Conservation (phyloP, 2,113 vertebrate genomes). For the Thermophis baileyi region DNA sequence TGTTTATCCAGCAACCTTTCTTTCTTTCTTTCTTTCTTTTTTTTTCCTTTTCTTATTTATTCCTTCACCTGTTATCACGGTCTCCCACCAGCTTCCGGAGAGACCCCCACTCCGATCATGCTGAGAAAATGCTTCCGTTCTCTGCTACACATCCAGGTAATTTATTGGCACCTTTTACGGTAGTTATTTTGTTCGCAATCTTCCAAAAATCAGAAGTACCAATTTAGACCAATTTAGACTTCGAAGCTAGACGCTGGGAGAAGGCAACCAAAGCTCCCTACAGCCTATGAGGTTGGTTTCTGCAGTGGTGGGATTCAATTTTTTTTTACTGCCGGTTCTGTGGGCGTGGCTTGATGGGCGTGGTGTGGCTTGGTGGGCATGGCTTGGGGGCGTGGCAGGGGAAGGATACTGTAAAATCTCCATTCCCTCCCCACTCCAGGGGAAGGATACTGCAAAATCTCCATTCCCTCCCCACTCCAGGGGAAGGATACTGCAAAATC, state of each 20-base stretch:
- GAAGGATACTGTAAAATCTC: too few relatives aligned
- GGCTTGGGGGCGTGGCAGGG: too few relatives aligned
- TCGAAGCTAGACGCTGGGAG: background rate
- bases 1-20: background rate
- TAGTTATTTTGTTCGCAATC: background rate
- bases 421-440: too few relatives aligned
- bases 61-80: background rate
- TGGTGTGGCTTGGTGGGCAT: too few relatives aligned
- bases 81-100: background rate
- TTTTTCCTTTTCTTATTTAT: background rate
- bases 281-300: background rate
- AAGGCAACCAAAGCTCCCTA: background rate
- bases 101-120: background rate
- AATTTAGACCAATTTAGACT: background rate
- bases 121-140: background rate
- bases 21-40: background rate
- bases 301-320: too few relatives aligned
- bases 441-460: too few relatives aligned
- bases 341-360: too few relatives aligned
- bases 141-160: background rate
- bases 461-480: too few relatives aligned
- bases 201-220: background rate
- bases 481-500: too few relatives aligned
- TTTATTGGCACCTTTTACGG: background rate
- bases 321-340: too few relatives aligned